phyloP scores from a whole-genome alignment of 2,888 invertebrate species.

The Ellobium chinense region DNA sequence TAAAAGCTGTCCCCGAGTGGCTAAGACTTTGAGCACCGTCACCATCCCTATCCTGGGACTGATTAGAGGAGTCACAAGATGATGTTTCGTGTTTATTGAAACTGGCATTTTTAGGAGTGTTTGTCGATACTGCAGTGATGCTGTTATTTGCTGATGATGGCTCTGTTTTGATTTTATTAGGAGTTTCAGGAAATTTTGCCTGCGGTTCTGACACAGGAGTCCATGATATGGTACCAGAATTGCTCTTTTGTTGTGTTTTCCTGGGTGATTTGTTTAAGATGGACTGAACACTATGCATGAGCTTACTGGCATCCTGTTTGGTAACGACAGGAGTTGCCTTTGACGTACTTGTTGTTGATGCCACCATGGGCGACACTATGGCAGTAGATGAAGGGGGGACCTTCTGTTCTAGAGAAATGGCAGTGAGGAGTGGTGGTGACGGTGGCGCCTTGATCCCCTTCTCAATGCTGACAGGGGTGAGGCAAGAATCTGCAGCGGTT shows the following conservation, averaged over 20 bases:
- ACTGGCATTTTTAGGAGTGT: not conserved
- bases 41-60: not conserved
- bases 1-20: not conserved
- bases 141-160: not conserved
- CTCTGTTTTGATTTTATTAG: not conserved
- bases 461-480: not conserved
- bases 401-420: not conserved
- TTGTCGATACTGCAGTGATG: not conserved
- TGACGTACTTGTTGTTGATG: not conserved
- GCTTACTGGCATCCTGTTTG: conserved; percentile 7
- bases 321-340: not conserved
- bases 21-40: not conserved
- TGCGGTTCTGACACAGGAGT: not conserved
- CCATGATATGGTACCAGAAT: not conserved
- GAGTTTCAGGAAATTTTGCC: not conserved
- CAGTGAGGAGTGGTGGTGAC: not conserved
- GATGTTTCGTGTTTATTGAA: not conserved
- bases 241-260: not conserved
- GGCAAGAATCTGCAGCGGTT: not conserved
- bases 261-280: conserved; percentile 20
- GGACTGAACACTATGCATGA: conserved; percentile 40
- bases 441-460: not conserved
- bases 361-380: too few species aligned
- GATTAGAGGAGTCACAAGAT: not conserved
- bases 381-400: not conserved